Conservation (phyloP, 2,113 vertebrate species). For the Dascyllus trimaculatus region DNA sequence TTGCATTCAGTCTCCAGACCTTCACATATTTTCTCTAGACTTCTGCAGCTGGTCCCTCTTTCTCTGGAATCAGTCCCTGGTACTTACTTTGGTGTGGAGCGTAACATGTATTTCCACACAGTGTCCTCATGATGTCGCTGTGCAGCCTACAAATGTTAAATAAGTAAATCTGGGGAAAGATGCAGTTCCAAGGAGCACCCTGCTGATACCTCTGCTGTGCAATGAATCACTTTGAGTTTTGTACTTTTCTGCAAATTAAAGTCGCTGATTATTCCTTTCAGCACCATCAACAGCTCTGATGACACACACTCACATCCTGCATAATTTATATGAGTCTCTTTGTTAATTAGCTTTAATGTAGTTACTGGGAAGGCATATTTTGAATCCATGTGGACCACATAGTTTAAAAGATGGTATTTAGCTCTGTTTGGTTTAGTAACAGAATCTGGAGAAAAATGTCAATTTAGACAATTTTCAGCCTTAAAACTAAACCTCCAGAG, state of each 20-base stretch:
- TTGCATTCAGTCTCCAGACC: too few species aligned
- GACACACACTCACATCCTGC: neutral
- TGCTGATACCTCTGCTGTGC: neutral
- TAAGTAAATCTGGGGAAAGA: constrained; percentile 1
- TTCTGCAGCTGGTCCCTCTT: too few species aligned
- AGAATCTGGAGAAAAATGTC: neutral
- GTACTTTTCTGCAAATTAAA: neutral
- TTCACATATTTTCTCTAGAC: too few species aligned
- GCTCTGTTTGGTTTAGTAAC: too few species aligned
- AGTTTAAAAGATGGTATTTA: too few species aligned
- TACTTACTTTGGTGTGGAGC: too few species aligned
- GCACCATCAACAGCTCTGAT: neutral
- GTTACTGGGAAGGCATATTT: too few species aligned
- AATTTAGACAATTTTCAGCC: neutral
- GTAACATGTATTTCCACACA: constrained; percentile 13
- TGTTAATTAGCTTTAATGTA: too few species aligned
- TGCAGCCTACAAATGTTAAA: constrained; percentile 14
- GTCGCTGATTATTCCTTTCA: neutral
- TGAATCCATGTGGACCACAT: too few species aligned
- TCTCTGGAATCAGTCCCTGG: too few species aligned
- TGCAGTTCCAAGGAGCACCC: neutral
- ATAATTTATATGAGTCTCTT: neutral
- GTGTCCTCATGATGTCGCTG: constrained; percentile 60
- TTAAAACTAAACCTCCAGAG: neutral
- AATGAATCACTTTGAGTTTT: neutral